These are phyloP conservation scores for Tetraodon nigroviridis DNA, from an alignment of 2,113 vertebrate species.

Conservation along the genomic window DNA sequence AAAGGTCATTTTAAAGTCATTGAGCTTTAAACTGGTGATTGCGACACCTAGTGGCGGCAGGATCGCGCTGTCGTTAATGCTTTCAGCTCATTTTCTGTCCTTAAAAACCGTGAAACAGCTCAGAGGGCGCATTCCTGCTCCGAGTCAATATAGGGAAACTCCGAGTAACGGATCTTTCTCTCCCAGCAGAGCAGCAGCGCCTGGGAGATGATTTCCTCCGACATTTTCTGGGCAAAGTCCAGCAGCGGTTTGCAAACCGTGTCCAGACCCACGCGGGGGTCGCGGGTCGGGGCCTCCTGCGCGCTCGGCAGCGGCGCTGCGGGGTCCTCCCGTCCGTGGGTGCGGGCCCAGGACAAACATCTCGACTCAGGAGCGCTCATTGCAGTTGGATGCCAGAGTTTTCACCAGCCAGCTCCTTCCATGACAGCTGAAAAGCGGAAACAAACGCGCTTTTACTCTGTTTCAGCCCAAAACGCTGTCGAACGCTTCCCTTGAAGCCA, in stretches of 20 bases:
- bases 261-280: background rate
- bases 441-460: background rate
- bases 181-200: constrained; percentile 45
- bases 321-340: background rate
- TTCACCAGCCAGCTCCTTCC: background rate
- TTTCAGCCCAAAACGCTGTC: background rate
- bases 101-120: background rate
- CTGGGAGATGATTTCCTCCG: constrained; percentile 22
- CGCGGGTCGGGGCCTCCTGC: background rate
- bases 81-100: too few species aligned
- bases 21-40: background rate
- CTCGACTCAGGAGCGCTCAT: constrained; percentile 24
- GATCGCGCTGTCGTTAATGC: background rate
- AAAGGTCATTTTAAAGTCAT: background rate
- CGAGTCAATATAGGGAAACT: constrained; percentile 31
- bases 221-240: constrained; percentile 28
- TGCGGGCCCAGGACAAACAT: background rate
- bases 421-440: constrained; percentile 1
- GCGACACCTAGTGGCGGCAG: background rate
- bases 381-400: background rate
- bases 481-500: constrained; percentile 10
- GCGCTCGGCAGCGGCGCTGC: background rate
- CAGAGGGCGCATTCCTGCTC: constrained; percentile 21
- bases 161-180: background rate
- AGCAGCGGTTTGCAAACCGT: background rate